phyloP scores from a whole-genome alignment of 2,888 invertebrate genomes.

The Lepidonotus clava region DNA sequence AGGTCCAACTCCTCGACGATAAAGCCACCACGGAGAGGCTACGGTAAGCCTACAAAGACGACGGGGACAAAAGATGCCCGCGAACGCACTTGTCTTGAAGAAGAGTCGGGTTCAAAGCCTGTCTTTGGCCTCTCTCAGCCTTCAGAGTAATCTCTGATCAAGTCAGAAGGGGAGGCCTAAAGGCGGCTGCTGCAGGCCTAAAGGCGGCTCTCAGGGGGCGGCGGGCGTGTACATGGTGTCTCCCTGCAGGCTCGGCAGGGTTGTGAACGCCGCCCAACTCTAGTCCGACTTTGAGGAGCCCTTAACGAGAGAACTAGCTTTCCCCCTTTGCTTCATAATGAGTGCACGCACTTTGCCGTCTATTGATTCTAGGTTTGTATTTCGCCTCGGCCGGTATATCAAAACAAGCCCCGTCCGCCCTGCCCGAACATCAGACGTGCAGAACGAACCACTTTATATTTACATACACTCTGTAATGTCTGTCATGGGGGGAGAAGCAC shows the following conservation, averaged over 20 bases:
- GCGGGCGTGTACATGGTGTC: too few species aligned
- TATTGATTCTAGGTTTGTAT: constrained; percentile 43
- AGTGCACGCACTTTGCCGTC: constrained; percentile 28
- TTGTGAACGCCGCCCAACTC: neutral
- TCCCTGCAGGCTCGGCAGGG: too few species aligned
- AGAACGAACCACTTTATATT: constrained; percentile 43
- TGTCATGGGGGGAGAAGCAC: too few species aligned
- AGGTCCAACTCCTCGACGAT: neutral
- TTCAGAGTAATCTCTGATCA: neutral
- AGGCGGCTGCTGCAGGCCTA: neutral
- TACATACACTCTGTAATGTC: constrained; percentile 21
- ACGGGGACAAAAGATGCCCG: constrained; percentile 11
- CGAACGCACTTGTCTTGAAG: constrained; percentile 3
- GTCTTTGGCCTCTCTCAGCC: neutral
- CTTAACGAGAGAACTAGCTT: neutral
- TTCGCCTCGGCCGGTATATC: constrained; percentile 25
- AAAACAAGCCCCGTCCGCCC: neutral
- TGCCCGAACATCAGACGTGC: constrained; percentile 19
- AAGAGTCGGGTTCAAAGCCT: constrained; percentile 32
- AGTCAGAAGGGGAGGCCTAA: neutral
- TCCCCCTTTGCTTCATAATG: neutral
- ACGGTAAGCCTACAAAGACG: neutral
- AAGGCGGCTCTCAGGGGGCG: neutral
- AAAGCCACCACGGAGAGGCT: neutral
- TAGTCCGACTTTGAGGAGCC: neutral